These are phyloP conservation scores for Poeciliopsis presidionis DNA, from an alignment of 2,797 vertebrate species.

Conservation along the genomic window DNA sequence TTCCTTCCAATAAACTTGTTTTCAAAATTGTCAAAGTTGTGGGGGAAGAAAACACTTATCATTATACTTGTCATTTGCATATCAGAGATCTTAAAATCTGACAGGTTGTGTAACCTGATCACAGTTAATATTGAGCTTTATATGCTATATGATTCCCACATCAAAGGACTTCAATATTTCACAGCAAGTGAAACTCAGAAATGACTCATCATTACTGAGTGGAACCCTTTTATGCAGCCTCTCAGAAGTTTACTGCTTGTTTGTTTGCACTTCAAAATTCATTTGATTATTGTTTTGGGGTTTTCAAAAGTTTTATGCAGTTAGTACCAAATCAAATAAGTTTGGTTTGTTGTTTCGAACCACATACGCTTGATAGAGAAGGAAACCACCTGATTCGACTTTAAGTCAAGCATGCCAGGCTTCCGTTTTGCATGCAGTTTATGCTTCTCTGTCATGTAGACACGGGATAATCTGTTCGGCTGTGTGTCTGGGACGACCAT, in stretches of 20 bases:
- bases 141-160: conserved; percentile 69
- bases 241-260: conserved; percentile 38
- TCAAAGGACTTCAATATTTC: conserved; percentile 73
- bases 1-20: conserved; percentile 1
- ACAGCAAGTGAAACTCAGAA: conserved; percentile 65
- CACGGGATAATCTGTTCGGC: conserved; percentile 56
- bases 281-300: conserved; percentile 9
- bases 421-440: conserved; percentile 43
- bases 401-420: conserved; percentile 10
- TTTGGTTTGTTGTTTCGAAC: neutral
- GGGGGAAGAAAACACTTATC: neutral
- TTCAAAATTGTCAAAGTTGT: conserved; percentile 29
- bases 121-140: conserved; percentile 50
- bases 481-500: conserved; percentile 62
- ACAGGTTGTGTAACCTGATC: conserved; percentile 50
- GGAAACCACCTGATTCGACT: conserved; percentile 11
- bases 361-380: neutral
- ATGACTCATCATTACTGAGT: conserved; percentile 74
- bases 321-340: neutral
- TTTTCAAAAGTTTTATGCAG: conserved; percentile 12
- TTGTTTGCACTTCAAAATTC: conserved; percentile 1
- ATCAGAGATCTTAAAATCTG: conserved; percentile 30
- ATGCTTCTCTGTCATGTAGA: conserved; percentile 57
- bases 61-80: conserved; percentile 7
- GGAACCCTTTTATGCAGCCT: conserved; percentile 44